Evolutionary conservation across 1,140 invertebrate genomes (phyloP).

Genomic region (Papilio polytes): DNA sequence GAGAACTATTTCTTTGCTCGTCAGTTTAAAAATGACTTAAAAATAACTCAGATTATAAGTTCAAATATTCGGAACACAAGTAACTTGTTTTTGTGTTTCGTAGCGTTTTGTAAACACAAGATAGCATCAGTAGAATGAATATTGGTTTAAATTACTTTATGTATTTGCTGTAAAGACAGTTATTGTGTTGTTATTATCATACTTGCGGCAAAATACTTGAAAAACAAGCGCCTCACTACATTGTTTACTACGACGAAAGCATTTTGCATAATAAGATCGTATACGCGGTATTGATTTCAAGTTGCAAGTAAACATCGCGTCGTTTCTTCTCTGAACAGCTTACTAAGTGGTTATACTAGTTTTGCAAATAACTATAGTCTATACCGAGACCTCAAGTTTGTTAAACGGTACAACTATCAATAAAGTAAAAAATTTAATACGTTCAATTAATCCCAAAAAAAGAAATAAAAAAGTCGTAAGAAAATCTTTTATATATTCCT

Average conservation of each 20-base stretch:
- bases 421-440: not conserved
- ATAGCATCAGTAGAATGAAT: not conserved
- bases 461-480: no score
- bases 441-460: no score
- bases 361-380: constrained; percentile 40
- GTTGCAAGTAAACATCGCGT: constrained; percentile 33
- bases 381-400: not conserved
- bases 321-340: constrained; percentile 33
- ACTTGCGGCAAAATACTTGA: constrained; percentile 20
- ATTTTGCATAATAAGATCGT: constrained; percentile 20
- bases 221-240: constrained; percentile 11
- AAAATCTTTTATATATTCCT: no score
- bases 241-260: constrained; percentile 23
- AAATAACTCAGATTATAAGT: no score
- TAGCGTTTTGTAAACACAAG: constrained; percentile 3
- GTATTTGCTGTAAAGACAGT: constrained; percentile 4
- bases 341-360: constrained; percentile 42
- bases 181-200: constrained; percentile 13
- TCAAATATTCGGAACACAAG: not conserved
- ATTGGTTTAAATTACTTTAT: constrained; percentile 14
- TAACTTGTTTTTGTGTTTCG: not conserved
- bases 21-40: no score
- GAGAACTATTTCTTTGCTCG: no score
- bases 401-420: not conserved
- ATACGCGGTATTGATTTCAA: constrained; percentile 35